Evolutionary conservation across 2,797 vertebrate species (phyloP).

Genomic region (Luscinia megarhynchos): DNA sequence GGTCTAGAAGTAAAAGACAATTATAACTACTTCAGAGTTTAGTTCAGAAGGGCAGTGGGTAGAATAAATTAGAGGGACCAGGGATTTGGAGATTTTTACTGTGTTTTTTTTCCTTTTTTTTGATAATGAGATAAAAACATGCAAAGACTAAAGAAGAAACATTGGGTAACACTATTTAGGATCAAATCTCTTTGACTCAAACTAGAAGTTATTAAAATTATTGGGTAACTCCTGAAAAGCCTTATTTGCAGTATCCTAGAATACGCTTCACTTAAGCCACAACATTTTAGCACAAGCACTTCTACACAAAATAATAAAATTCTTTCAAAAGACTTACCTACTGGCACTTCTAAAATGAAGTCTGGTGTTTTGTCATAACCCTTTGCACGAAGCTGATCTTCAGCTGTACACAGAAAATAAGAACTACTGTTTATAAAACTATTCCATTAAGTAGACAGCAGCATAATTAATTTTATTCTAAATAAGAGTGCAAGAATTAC

Average conservation of each 20-base stretch:
- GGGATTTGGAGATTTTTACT: neutral
- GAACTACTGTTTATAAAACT: slow-evolving; percentile 66
- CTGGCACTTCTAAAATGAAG: slow-evolving; percentile 96
- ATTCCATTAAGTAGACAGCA: slow-evolving; percentile 73
- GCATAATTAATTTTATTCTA: slow-evolving; percentile 77
- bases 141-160: neutral
- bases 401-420: slow-evolving; percentile 83
- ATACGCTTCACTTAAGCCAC: neutral
- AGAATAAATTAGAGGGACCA: neutral
- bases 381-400: slow-evolving; percentile 95
- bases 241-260: neutral
- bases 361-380: slow-evolving; percentile 99
- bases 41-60: neutral
- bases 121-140: neutral
- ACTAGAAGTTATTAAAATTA: neutral
- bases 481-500: slow-evolving; percentile 75
- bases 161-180: neutral
- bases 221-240: neutral
- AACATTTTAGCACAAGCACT: slow-evolving; percentile 6
- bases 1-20: neutral
- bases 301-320: slow-evolving; percentile 13
- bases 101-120: neutral
- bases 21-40: neutral
- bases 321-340: slow-evolving; percentile 83
- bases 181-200: neutral